Percentiles rank a stretch among this genome's conserved stretches.
phyloP scores from a whole-genome alignment of 2,113 vertebrate genomes.

The Electrona antarctica region DNA sequence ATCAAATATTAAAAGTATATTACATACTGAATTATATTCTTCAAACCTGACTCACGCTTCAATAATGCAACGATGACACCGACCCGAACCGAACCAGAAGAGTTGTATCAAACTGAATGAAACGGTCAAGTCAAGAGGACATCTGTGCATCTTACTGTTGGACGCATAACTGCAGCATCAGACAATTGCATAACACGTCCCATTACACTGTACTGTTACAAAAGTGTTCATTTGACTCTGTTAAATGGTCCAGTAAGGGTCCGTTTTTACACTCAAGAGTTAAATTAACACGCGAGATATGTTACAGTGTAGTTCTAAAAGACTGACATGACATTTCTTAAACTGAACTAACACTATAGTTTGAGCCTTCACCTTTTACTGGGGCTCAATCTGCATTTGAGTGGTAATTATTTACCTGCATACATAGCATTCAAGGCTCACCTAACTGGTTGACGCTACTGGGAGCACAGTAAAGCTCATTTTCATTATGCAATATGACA shows the following conservation, averaged over 20 bases:
- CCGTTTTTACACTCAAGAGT: too few relatives aligned
- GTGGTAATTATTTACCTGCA: neutral
- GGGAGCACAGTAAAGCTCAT: neutral
- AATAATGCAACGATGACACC: neutral
- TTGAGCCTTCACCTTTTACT: conserved; percentile 8
- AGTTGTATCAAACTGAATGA: neutral
- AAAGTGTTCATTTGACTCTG: too few relatives aligned
- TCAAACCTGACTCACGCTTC: conserved; percentile 16
- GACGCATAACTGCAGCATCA: conserved; percentile 12
- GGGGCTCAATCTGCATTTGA: conserved; percentile 12
- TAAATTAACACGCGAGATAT: too few relatives aligned
- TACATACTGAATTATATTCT: conserved; percentile 4
- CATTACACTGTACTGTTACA: neutral
- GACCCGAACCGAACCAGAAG: conserved; percentile 22
- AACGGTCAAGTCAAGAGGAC: neutral
- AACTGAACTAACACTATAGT: conserved; percentile 11
- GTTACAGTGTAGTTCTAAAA: too few relatives aligned
- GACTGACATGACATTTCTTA: neutral
- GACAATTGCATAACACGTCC: conserved; percentile 8
- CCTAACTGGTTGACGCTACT: neutral
- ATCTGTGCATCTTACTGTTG: conserved; percentile 19
- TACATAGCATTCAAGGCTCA: neutral
- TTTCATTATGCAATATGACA: conserved; percentile 27
- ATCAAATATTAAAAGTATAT: neutral
- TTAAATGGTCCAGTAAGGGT: too few relatives aligned